Evolutionary conservation across 2,113 vertebrate genomes (phyloP), one percentile per base, ranked within the genome.

Genomic region (Dipodomys stephensi): DNA sequence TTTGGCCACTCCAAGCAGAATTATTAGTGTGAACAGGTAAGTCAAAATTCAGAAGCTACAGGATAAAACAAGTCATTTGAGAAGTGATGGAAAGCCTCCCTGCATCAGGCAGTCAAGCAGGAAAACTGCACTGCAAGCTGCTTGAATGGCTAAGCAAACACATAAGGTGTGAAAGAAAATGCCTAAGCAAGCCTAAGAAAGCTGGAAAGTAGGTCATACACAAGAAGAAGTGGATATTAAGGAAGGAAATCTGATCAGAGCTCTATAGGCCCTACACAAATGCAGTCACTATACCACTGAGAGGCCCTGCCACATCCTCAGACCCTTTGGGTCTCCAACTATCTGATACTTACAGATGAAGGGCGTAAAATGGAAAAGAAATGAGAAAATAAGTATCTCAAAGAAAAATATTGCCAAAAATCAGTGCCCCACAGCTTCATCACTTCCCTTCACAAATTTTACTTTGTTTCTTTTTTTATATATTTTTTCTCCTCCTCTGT

Each of bases 31-130:
- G 11, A 67, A 7, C 1, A 20, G 64, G 4, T 65, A 18, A 62
- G 74, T 57, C 46, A 35, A 73, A 83, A 35, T 62, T 88, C 28
- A 95, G 73, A 95, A 87, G n/a, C 23, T 57, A 28, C 2, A 85
- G 28, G 19, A 76, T 7, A 57, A 57, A 44, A 7, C 12, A 81
- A 82, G 12, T 9, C 39, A n/a, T 69, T 73, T 89, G 60, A 79
- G 10, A 10, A 57, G 9, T 22, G 18, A 68, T 13, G 4, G 9
- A 69, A 62, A 8, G 5, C 7, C 15, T 16, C 15, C 53, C 53
- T 57, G 15, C 53, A 57, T 13, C 53, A 57, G 53, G 53, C 53
- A 57, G 53, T 57, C 53, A 16, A 57, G 53, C 57, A 83, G 9
- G 30, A 46, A 85, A 60, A 73, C 13, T 25, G 6, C 8, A 22